Evolutionary conservation across 1,140 invertebrate species (phyloP), one percentile per base, ranked within the genome.

Genomic region (Onthophagus taurus): DNA sequence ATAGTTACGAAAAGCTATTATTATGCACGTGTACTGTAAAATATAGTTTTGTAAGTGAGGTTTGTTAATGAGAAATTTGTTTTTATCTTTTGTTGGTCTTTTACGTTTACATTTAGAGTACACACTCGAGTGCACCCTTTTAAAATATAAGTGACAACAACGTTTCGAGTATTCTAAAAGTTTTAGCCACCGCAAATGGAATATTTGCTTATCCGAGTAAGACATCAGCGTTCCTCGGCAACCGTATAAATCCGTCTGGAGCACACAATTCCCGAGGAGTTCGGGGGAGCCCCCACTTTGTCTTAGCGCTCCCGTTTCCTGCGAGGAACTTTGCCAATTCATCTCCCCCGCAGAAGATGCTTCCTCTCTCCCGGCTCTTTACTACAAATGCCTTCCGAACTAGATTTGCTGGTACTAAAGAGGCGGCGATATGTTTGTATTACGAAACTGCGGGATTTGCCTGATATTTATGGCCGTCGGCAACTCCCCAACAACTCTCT

Each of bases 371-470:
- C 50, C 39, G 44, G 39, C 50, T 50, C 38, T 45, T 50, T 50
- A 54, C 53, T 58, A 58, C 56, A 58, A 58, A 56, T 58, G 56
- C 52, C 56, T 58, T 58, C 56, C 56, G 56, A 58, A 58, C 53
- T 58, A 55, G 56, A 55, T 58, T 58, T 58, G 53, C 53, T 53
- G 54, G 49, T 52, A 48, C 50, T 49, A 55, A 53, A 53, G 48
- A 51, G 50, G 46, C 49, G 45, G 46, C 54, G 54, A 57, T 57
- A 57, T 54, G 54, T 57, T 57, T 57, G 50, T 57, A 41, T 42
- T 45, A 45, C 48, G 41, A 46, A 50, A 45, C 45, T 45, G 44
- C 44, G 39, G 44, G 44, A 45, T 45, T 45, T 45, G 30, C 44
- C 24, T 45, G 44, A 45, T 45, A 45, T 45, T 45, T 45, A 45